phyloP scores from a whole-genome alignment of 2,113 vertebrate species.

The Oceanodroma tethys region DNA sequence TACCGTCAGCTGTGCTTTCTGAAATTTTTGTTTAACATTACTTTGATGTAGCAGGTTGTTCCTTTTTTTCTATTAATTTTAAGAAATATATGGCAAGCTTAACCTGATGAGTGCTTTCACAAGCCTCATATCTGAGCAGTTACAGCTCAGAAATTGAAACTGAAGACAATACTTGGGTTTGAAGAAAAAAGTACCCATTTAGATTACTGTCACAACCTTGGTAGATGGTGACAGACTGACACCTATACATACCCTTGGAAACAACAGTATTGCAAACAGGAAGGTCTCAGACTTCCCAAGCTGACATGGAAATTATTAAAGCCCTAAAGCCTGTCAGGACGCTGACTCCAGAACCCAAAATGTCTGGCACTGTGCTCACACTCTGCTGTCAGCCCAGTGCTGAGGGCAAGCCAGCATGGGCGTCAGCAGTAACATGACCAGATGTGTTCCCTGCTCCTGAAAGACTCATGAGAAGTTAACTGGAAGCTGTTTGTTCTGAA shows the following conservation, averaged over 20 bases:
- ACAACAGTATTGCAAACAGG: neutral
- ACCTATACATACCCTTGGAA: neutral
- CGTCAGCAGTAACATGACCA: neutral
- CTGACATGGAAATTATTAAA: neutral
- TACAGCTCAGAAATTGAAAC: neutral
- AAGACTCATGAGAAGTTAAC: neutral
- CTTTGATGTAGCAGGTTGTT: neutral
- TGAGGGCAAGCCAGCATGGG: neutral
- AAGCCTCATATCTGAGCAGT: neutral
- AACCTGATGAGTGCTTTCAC: neutral
- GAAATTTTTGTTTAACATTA: neutral
- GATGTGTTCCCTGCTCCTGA: neutral
- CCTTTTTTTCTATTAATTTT: neutral
- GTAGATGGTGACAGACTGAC: neutral
- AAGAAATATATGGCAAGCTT: neutral
- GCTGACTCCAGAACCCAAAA: neutral
- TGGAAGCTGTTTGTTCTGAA: neutral
- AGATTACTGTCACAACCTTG: neutral
- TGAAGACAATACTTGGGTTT: neutral
- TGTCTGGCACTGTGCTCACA: neutral
- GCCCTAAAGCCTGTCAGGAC: neutral
- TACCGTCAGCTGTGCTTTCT: neutral
- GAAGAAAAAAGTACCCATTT: neutral
- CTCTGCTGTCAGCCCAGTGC: neutral
- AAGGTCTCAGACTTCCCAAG: neutral